Evolutionary conservation across 2,797 vertebrate genomes (phyloP), one percentile per base, ranked within the genome.

Genomic region (Notolepis coatsorum): DNA sequence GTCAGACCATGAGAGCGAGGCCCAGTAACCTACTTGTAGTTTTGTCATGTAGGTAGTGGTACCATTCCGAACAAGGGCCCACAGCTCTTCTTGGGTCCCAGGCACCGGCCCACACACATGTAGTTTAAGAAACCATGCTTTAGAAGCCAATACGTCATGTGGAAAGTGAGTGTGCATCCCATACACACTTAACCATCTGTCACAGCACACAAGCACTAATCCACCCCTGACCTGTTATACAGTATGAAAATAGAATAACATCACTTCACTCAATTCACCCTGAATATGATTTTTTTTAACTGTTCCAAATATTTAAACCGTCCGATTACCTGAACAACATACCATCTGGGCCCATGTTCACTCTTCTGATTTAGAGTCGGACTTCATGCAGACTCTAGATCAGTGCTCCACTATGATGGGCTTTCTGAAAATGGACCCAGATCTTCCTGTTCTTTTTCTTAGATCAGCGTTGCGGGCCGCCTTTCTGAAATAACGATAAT

Each of bases 141-240:
- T 17, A 12, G 18, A 31, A 50, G 70, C 50, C 76, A 54, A 50
- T 47, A 75, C 47, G 31, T 42, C 50, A 73, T 10, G 60, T 71
- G 43, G 27, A 77, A 38, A 31, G 18, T 3, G 20, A 33, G 12
- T 6, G 10, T 56, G 25, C 35, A 53, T 39, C 27, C n/a, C 18
- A 73, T 42, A 69, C 61, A 66, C 25, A 73, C 46, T 45, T 21
- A 62, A 23, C 45, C 31, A 17, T 56, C 25, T 27, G n/a, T n/a
- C n/a, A n/a, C n/a, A n/a, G n/a, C n/a, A n/a, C n/a, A 68, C 13
- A 48, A 58, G 7, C 17, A 67, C 17, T 24, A 10, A 59, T 30
- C 25, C n/a, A 47, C 59, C 49, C 37, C 65, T 42, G 35, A 42
- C 9, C 30, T 30, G 38, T 65, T 35, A 48, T 13, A 64, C 41